phyloP scores from a whole-genome alignment of 1,140 invertebrate species.

The Campoletis sonorensis region DNA sequence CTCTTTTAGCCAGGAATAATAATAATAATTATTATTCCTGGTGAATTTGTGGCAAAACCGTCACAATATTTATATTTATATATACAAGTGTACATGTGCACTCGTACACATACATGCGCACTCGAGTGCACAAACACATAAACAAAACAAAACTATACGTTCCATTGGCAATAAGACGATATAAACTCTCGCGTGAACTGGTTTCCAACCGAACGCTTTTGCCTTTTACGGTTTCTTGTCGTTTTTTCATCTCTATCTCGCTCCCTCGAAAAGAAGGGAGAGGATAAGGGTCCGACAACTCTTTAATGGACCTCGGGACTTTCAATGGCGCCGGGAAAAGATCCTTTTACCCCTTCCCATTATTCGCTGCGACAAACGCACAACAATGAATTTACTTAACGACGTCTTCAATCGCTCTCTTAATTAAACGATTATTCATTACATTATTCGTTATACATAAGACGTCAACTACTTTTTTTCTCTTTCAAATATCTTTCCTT shows the following conservation, averaged over 20 bases:
- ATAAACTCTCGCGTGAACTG: constrained; percentile 60
- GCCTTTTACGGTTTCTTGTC: constrained; percentile 67
- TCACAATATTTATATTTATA: too few species aligned
- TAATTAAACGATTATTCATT: constrained; percentile 14
- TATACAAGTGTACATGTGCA: too few species aligned
- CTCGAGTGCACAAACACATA: too few species aligned
- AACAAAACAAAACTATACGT: too few species aligned
- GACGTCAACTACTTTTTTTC: neutral
- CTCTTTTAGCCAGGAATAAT: too few species aligned
- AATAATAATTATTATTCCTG: too few species aligned
- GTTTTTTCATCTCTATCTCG: constrained; percentile 60
- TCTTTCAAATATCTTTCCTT: too few species aligned
- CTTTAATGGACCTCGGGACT: constrained; percentile 66
- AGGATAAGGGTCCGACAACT: constrained; percentile 62
- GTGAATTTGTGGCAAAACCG: too few species aligned
- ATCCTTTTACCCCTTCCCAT: constrained; percentile 30
- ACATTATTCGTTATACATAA: neutral
- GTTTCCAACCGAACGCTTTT: constrained; percentile 64
- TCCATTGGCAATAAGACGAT: constrained; percentile 1
- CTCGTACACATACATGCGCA: too few species aligned
- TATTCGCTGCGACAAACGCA: neutral
- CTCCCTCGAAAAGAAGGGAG: constrained; percentile 56
- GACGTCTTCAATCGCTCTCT: neutral
- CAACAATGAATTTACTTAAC: constrained; percentile 19
- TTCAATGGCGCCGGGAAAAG: constrained; percentile 60